Conservation (phyloP, 92 coral and sea anemone species). For the Umimayanthus chanpuru region DNA sequence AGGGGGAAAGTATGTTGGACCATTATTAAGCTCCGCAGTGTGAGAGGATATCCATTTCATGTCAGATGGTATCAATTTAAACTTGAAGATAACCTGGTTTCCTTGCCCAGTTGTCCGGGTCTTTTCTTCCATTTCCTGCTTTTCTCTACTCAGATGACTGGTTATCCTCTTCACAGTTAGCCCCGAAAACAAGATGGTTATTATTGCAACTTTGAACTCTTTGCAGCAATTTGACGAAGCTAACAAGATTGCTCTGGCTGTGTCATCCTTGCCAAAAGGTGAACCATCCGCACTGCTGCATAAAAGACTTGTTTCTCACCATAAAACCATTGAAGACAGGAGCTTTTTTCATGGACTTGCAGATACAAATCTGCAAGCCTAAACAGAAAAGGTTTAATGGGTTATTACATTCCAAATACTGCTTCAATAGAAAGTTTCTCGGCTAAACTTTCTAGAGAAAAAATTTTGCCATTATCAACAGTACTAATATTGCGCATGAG, state of each 20-base stretch:
- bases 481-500: constrained; percentile 53
- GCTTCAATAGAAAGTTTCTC: constrained; percentile 41
- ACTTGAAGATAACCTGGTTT: too few species aligned
- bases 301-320: constrained; percentile 48
- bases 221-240: constrained; percentile 43
- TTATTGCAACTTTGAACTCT: constrained; percentile 45
- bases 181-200: constrained; percentile 19
- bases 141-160: constrained; percentile 34
- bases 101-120: not conserved
- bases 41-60: too few species aligned
- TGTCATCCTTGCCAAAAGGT: constrained; percentile 75
- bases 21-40: too few species aligned
- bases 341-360: constrained; percentile 34
- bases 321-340: constrained; percentile 78
- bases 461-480: constrained; percentile 62
- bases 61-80: too few species aligned
- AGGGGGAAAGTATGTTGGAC: too few species aligned
- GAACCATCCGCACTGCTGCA: constrained; percentile 60
- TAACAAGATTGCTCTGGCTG: constrained; percentile 55
- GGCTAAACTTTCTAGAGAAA: constrained; percentile 57
- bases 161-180: constrained; percentile 47
- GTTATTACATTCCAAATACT: constrained; percentile 62
- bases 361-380: constrained; percentile 59
- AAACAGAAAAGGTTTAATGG: constrained; percentile 60
- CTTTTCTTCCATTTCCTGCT: constrained; percentile 42